Evolutionary conservation across 2,113 vertebrate species (phyloP), one percentile per base, ranked within the genome.

Genomic region (Ginglymostoma cirratum): DNA sequence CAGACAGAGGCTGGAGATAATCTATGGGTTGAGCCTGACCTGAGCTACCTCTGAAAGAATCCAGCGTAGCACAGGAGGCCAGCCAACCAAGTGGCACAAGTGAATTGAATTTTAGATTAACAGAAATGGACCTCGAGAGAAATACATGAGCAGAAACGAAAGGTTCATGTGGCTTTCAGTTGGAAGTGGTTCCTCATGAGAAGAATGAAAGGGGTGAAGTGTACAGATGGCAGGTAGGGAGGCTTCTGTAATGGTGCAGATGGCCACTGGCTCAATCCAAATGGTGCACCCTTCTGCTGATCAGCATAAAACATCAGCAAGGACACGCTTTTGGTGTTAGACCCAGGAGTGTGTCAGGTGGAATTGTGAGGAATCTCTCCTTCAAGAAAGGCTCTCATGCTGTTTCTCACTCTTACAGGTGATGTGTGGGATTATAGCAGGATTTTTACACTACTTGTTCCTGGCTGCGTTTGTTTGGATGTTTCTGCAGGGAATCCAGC

Each of bases 391-490:
- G 2, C 23, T 55, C 48, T 55, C 85, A 87, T 3, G 23, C 23
- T 48, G 24, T 55, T 55, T 87, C 21, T 52, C 52, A 30, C 30
- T 87, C 15, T 10, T 67, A 23, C 45, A 97, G 97, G 24, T 89
- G 23, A 95, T 97, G 76, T 97, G 97, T n/a, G 95, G 96, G 2
- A 0, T 96, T 95, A 86, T 97, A 0, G 97, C 97, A 0, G 97
- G 96, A 0, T 5, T 72, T 0, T 38, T 98, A 70, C 97, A 98
- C 14, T 97, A 96, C 92, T 96, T 97, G 15, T 97, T 97, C 96
- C 45, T 97, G 96, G 97, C 97, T 7, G 30, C 97, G 30, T 98
- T 98, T 96, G 90, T 96, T 69, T 98, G 97, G 97, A 97, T 97
- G 97, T 42, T 97, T 27, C 96, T 97, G 0, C 97, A 97, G 96